Evolutionary conservation across 1,140 invertebrate genomes (phyloP).

Genomic region (Drosophila tsacasi): DNA sequence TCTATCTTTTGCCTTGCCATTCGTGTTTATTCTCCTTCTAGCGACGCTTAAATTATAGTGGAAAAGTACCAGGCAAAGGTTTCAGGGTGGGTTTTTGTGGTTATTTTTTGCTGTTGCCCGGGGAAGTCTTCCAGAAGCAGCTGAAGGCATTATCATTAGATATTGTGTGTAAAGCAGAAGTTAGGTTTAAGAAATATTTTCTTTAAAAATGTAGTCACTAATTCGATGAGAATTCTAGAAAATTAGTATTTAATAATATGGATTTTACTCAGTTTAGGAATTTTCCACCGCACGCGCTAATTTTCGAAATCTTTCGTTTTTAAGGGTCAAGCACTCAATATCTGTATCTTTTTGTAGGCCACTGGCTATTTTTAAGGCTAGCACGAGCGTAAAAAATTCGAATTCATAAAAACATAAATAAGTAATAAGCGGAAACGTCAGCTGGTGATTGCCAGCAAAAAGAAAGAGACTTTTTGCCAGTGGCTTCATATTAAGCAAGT

Average conservation of each 20-base stretch:
- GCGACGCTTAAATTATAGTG: slow-evolving; percentile 22
- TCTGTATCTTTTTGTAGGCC: slow-evolving; percentile 4
- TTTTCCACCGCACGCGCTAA: too few species aligned
- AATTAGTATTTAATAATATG: background rate
- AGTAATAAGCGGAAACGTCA: slow-evolving; percentile 49
- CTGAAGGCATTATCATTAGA: background rate
- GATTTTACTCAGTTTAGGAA: background rate
- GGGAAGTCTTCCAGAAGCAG: background rate
- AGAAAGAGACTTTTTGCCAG: slow-evolving; percentile 41
- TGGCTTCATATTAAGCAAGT: slow-evolving; percentile 31
- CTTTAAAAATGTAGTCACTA: background rate
- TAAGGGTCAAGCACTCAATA: background rate
- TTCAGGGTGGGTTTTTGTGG: slow-evolving; percentile 50
- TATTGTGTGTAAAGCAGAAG: background rate
- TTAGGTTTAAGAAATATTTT: background rate
- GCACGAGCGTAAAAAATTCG: slow-evolving; percentile 47
- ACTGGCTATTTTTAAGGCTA: slow-evolving; percentile 49
- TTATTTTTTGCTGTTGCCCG: background rate
- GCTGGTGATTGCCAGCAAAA: slow-evolving; percentile 39
- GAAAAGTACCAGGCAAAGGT: slow-evolving; percentile 68
- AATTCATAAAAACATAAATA: slow-evolving; percentile 62
- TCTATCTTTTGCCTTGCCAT: background rate
- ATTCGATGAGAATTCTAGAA: background rate
- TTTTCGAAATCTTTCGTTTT: background rate
- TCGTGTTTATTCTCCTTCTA: background rate